Base-by-base conservation (phyloP, 2,888 invertebrate genomes). In the Morinoia aosen region DNA sequence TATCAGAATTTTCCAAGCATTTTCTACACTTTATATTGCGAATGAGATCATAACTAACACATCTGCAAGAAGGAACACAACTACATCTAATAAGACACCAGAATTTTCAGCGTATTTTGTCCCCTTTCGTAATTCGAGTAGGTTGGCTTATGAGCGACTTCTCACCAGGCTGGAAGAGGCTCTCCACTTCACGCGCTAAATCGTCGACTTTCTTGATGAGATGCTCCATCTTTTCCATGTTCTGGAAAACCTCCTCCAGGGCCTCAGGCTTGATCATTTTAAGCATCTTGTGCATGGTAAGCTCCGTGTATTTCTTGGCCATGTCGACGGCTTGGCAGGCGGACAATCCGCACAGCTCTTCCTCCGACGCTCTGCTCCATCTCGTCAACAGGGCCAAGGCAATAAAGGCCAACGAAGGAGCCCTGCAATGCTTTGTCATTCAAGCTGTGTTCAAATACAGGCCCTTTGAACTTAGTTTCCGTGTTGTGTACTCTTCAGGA, bases 311-410 rank as follows among this genome's bases (percentile, higher is more conserved):
- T 40, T 95, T 94, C 56, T 95, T 96, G 91, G 96, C 91, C 16
- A 96, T 88, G 95, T 96, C 96, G 14, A 96, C 95, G n/a, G 96
- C 96, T 76, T 96, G 96, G 88, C 96, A 96, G 14, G 95, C 96
- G 33, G 96, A 96, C 12, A 96, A 95, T 16, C 96, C 96, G 95
- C 96, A 96, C 11, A 96, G 95, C 33, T 95, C 95, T 16, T 39
- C 90, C 93, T 56, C 56, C 19, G 93, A 57, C 56, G 57, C 33
- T 57, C 58, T 57, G n/a, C 25, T 57, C 25, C 48, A 57, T 57
- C n/a, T 57, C 57, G 56, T 90, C 40, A 16, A 76, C 25, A 76
- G 2, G 12, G 76, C 76, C 25, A 76, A 0, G 76, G 76, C 76
- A 76, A 76, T 76, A 76, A 76, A 33, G 76, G 76, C 76, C 76